Evolutionary conservation across 2,113 vertebrate genomes (phyloP).

Genomic region (Ariopsis seemanni): DNA sequence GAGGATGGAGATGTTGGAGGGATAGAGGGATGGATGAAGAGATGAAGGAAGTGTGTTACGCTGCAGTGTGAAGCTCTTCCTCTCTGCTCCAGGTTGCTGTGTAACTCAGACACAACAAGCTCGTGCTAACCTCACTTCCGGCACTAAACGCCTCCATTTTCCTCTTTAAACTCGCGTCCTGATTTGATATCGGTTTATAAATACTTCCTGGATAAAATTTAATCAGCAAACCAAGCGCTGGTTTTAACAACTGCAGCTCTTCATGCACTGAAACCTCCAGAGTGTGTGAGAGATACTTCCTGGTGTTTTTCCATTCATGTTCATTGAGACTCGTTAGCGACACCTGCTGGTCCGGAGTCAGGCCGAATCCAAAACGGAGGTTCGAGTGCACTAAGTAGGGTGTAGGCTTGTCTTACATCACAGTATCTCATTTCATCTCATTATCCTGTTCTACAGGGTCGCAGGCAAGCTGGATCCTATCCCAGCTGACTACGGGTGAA

Average conservation of each 20-base stretch:
- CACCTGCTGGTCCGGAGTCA: conserved; percentile 40
- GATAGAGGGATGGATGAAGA: too few species aligned
- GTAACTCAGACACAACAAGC: background rate
- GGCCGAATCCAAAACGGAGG: background rate
- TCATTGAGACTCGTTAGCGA: conserved; percentile 6
- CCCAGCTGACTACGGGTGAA: too few species aligned
- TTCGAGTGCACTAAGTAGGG: background rate
- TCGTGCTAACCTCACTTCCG: background rate
- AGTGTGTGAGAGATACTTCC: conserved; percentile 59
- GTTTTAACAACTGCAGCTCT: background rate
- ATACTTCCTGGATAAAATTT: background rate
- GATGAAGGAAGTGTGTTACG: background rate
- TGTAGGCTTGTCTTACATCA: background rate
- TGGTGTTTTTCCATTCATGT: conserved; percentile 50
- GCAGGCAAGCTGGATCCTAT: too few species aligned
- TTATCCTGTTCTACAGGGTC: too few species aligned
- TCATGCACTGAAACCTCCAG: background rate
- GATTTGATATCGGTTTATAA: too few species aligned
- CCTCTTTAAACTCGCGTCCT: too few species aligned
- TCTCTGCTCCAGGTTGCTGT: background rate
- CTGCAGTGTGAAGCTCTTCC: background rate
- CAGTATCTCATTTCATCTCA: background rate
- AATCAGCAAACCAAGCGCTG: background rate
- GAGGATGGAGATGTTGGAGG: background rate
- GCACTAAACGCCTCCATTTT: background rate